Evolutionary conservation across 2,113 vertebrate species (phyloP).

Genomic region (Oceanites oceanicus): DNA sequence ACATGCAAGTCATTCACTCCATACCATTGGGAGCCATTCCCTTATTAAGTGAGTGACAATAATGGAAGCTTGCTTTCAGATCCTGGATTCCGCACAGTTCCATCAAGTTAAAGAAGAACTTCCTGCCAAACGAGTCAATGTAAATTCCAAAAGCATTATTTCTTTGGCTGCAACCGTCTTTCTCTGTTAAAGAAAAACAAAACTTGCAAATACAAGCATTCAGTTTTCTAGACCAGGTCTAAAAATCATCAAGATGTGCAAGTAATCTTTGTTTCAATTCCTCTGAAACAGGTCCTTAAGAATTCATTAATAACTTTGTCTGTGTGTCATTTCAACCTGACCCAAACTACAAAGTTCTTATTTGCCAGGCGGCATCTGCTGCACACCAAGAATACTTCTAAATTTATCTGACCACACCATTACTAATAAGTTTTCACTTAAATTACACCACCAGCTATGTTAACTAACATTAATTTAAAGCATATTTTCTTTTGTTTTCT

Average conservation of each 20-base stretch:
- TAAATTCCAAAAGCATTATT: conserved; percentile 1
- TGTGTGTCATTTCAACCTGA: not conserved
- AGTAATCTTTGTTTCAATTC: not conserved
- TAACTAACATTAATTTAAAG: not conserved
- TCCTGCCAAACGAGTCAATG: not conserved
- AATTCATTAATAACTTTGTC: not conserved
- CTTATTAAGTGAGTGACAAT: not conserved
- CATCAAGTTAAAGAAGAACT: not conserved
- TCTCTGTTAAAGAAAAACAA: not conserved
- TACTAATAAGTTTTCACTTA: not conserved
- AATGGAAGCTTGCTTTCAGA: not conserved
- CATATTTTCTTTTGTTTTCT: not conserved
- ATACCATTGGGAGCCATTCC: not conserved
- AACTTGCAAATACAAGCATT: not conserved
- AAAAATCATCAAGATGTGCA: not conserved
- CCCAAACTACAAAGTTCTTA: not conserved
- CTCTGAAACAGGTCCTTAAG: not conserved
- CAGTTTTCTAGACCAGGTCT: not conserved
- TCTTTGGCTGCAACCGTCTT: not conserved
- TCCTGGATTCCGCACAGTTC: not conserved
- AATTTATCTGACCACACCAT: not conserved
- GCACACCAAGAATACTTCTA: not conserved
- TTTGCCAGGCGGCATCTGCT: not conserved
- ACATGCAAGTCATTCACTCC: not conserved
- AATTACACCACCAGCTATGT: not conserved